Conservation (phyloP, 2,888 invertebrate genomes). For the Miltochrista miniata region DNA sequence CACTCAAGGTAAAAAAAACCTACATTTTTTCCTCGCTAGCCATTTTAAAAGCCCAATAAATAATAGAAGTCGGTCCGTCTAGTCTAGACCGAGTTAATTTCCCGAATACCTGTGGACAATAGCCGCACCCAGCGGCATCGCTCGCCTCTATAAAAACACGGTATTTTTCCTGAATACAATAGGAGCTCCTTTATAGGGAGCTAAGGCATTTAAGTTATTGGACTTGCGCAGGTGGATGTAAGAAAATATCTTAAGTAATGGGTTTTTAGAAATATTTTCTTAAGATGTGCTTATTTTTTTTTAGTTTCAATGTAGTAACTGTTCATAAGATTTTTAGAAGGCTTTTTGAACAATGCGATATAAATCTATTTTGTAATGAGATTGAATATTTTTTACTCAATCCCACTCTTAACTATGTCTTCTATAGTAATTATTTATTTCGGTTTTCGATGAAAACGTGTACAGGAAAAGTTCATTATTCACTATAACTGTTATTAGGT, state of each 20-base stretch:
- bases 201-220: slow-evolving; percentile 50
- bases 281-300: background rate
- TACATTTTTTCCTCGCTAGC: background rate
- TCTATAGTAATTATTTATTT: too few species aligned
- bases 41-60: background rate
- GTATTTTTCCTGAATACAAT: slow-evolving; percentile 57
- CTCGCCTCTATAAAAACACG: slow-evolving; percentile 38
- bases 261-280: too few species aligned
- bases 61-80: slow-evolving; percentile 4
- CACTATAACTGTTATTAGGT: too few species aligned
- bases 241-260: slow-evolving; percentile 18
- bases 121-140: slow-evolving; percentile 18
- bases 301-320: background rate
- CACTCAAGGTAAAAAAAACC: too few species aligned
- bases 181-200: slow-evolving; percentile 34
- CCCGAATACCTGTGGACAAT: slow-evolving; percentile 69
- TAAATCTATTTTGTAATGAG: too few species aligned
- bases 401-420: too few species aligned
- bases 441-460: too few species aligned
- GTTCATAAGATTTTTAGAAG: too few species aligned
- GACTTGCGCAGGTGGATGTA: slow-evolving; percentile 38
- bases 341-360: too few species aligned
- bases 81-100: slow-evolving; percentile 71
- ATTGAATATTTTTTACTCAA: too few species aligned
- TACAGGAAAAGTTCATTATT: too few species aligned